Base-by-base conservation (phyloP, 2,888 invertebrate genomes). In the Drosophila yooni region DNA sequence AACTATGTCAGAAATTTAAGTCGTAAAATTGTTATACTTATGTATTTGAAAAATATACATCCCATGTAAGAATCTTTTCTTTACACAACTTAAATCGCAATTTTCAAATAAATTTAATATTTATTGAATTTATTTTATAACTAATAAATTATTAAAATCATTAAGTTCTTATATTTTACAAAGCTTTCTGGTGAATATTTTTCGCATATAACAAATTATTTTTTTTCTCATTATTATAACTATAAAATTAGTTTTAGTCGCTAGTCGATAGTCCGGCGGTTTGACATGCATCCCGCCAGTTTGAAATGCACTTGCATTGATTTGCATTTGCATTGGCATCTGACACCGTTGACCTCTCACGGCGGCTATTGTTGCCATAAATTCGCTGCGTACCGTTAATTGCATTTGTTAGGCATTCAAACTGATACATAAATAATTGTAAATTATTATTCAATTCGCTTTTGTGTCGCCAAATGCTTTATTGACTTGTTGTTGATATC, bases 401-500 rank as follows among this genome's bases (percentile, higher is more conserved):
- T 83, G 67, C 80, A 71, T 80, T 74, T 70, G 53, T 50, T 60
- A 65, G 68, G 62, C 70, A 63, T 59, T 54, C 56, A 46, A 74
- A 70, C 53, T 50, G 58, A 64, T 51, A 57, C 63, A 76, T 74
- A 79, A 70, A 84, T 73, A 79, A 79, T 76, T 69, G 74, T 82
- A 71, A 71, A 64, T 79, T 66, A 76, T 76, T 75, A 76, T 75
- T 79, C 73, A 74, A 70, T 76, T 70, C 64, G 57, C 61, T 52
- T 53, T 66, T 70, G 58, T 54, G 59, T 61, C 66, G 58, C 70
- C 76, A 72, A 80, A 67, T 66, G 65, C 58, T 69, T 68, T 82
- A 84, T 89, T 84, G 76, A 88, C 73, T 58, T 75, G 88, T 81
- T 73, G 56, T 64, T 54, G 52, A 31, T 40, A 13, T 53, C 46